phyloP scores from a whole-genome alignment of 1,140 invertebrate species.

The Rhynchophorus ferrugineus region DNA sequence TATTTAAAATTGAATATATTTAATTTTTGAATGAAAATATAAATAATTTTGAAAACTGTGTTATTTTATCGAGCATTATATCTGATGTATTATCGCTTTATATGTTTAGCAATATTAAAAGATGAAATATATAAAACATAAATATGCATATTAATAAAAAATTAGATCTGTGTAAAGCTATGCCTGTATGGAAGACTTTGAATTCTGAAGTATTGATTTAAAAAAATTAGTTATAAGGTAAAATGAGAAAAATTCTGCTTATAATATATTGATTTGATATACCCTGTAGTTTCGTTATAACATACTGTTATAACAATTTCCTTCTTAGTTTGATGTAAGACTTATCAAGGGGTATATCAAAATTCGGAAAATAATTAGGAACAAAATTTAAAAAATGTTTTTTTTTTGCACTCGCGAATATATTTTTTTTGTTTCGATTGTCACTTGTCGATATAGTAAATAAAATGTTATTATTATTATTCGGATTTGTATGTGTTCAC shows the following conservation, averaged over 20 bases:
- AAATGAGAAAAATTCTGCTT: too few species aligned
- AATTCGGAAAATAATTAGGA: slow-evolving; percentile 17
- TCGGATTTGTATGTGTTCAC: slow-evolving; percentile 17
- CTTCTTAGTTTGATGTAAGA: slow-evolving; percentile 16
- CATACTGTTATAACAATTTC: slow-evolving; percentile 14
- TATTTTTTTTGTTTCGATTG: too few species aligned
- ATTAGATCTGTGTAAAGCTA: too few species aligned
- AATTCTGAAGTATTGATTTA: neutral
- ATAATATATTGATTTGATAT: neutral
- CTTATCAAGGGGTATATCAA: slow-evolving; percentile 13
- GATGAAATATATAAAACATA: too few species aligned
- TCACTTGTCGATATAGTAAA: slow-evolving; percentile 36
- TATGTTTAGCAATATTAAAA: too few species aligned
- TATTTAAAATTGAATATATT: too few species aligned
- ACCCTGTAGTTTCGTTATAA: slow-evolving; percentile 1
- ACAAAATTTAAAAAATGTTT: slow-evolving; percentile 12
- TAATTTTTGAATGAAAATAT: too few species aligned
- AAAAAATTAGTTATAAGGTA: too few species aligned
- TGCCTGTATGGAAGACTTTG: neutral
- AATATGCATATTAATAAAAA: too few species aligned
- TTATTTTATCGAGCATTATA: too few species aligned
- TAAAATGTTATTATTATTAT: slow-evolving; percentile 29
- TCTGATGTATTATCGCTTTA: too few species aligned
- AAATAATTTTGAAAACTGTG: too few species aligned
- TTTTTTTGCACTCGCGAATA: slow-evolving; percentile 22